phyloP scores from a whole-genome alignment of 2,888 invertebrate species.

The Plagodis pulveraria region DNA sequence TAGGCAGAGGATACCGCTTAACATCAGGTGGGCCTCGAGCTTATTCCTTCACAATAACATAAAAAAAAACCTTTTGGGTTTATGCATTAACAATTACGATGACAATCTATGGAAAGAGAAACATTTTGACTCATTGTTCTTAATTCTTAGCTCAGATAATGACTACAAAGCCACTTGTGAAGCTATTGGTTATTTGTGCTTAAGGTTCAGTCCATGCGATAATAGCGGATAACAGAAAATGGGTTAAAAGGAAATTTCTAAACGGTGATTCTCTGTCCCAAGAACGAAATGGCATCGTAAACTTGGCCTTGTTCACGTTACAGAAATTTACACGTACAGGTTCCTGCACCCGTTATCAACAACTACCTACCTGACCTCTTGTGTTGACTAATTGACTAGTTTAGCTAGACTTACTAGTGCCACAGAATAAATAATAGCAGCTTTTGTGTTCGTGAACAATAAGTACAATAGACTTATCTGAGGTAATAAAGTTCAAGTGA shows the following conservation, averaged over 20 bases:
- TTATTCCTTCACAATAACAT: too few species aligned
- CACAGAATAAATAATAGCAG: too few species aligned
- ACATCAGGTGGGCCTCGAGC: too few species aligned
- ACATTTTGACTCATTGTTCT: too few species aligned
- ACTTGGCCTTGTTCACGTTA: conserved; percentile 44
- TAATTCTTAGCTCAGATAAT: too few species aligned
- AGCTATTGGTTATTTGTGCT: not conserved
- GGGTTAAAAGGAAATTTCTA: conserved; percentile 38
- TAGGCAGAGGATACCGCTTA: too few species aligned
- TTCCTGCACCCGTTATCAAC: conserved; percentile 41
- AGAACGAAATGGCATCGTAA: conserved; percentile 44
- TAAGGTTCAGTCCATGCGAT: conserved; percentile 1
- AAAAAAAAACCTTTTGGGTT: too few species aligned
- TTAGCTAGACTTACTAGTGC: conserved; percentile 4
- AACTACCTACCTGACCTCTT: conserved; percentile 1
- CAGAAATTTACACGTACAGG: conserved; percentile 48
- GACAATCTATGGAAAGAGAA: too few species aligned
- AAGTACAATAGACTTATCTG: conserved; percentile 38
- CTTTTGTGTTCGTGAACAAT: not conserved
- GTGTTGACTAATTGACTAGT: conserved; percentile 43
- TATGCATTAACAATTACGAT: too few species aligned
- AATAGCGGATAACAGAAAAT: conserved; percentile 24
- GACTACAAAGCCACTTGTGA: too few species aligned
- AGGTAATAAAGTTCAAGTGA: conserved; percentile 3
- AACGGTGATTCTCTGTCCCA: conserved; percentile 38